Percentiles rank a stretch among this genome's conserved stretches.
Conservation (phyloP, 2,888 invertebrate species). For the Mallateleia sp. region DNA sequence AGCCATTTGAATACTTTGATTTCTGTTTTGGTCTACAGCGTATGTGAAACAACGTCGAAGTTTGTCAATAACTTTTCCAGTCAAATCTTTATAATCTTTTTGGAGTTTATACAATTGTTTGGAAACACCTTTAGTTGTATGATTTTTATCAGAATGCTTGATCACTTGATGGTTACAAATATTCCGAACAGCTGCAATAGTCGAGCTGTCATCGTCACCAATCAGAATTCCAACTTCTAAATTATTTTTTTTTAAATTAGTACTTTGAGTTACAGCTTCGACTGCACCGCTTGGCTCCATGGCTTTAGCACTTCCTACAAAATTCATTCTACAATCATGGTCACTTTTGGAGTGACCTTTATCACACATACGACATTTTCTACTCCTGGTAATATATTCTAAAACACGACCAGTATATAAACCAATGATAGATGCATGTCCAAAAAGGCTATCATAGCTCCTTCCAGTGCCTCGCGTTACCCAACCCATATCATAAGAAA, state of each 20-base stretch:
- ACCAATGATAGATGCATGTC: constrained; percentile 78
- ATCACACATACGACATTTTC: background rate
- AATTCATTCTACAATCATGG: background rate
- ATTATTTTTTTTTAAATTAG: background rate
- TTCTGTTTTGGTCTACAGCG: constrained; percentile 55
- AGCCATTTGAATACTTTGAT: constrained; percentile 25
- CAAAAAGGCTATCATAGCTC: constrained; percentile 61
- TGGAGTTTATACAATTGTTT: constrained; percentile 51
- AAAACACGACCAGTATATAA: background rate
- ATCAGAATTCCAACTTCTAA: background rate
- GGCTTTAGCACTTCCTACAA: background rate
- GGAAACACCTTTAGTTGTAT: constrained; percentile 46
- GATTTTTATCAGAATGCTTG: constrained; percentile 39
- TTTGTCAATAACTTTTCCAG: background rate
- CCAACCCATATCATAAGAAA: constrained; percentile 82
- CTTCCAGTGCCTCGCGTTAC: background rate
- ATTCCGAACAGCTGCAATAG: background rate
- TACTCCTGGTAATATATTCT: background rate
- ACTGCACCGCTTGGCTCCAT: background rate
- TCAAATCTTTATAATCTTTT: background rate
- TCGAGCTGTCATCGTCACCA: constrained; percentile 11
- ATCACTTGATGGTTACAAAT: background rate
- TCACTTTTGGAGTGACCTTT: background rate
- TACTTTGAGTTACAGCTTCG: background rate
- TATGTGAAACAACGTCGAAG: constrained; percentile 54